Evolutionary conservation across 2,797 vertebrate species (phyloP), one percentile per base, ranked within the genome.

Genomic region (Pseudochirops corinnae): DNA sequence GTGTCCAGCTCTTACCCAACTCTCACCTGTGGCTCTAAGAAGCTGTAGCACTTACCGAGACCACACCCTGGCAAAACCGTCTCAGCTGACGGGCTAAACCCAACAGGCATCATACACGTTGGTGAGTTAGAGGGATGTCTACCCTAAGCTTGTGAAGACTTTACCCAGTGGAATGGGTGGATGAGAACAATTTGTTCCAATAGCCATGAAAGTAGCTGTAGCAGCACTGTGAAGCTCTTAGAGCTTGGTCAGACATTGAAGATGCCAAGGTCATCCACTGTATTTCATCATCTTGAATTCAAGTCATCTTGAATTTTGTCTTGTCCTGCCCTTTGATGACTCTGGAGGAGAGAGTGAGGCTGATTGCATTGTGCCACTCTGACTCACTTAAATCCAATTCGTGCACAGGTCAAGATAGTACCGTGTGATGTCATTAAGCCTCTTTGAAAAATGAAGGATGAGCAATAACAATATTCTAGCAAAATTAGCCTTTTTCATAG

Each of bases 21-120:
- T 58, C 31, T 67, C 60, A 67, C 62, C 62, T n/a, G 14, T 33
- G 33, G 4, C 33, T 67, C 12, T 33, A 67, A 67, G 5, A 67
- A n/a, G 16, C 33, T 67, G 14, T n/a, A 67, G 13, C 33, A 33
- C 7, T 1, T n/a, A 5, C 0, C 6, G 4, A 18, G 5, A 0
- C 14, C 33, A n/a, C 33, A 67, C 16, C 62, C 16, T n/a, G 62
- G 33, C n/a, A n/a, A 67, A n/a, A 67, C 5, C 3, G 5, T 67
- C 33, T n/a, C 4, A 67, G 33, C 14, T n/a, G 33, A 67, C 13
- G 16, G 33, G 33, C 62, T 67, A 67, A 67, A 67, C 5, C 33
- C 5, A 9, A 67, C 62, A 67, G 62, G 26, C 33, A 13, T 67
- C 13, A 67, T 18, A 67, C 33, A 33, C 1, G n/a, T 18, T n/a